These are phyloP conservation scores for Drosophila sechellia DNA, from an alignment of 1,140 invertebrate species.

Conservation along the genomic window DNA sequence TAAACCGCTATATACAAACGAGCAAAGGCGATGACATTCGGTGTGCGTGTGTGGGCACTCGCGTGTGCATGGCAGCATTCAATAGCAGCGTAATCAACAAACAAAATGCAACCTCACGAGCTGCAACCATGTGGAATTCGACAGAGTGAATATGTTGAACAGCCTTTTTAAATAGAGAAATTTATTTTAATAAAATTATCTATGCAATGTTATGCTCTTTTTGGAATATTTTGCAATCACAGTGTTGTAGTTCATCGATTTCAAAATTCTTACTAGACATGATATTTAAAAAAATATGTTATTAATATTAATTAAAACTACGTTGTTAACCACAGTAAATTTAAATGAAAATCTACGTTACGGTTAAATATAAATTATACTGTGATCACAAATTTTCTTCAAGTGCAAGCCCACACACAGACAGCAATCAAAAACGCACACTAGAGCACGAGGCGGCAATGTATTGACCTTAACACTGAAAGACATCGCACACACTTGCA, in stretches of 20 bases:
- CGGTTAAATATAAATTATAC: neutral
- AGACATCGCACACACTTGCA: slow-evolving; percentile 26
- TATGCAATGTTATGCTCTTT: no score
- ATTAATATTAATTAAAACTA: no score
- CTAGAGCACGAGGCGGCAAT: slow-evolving; percentile 51
- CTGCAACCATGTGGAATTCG: slow-evolving; percentile 52
- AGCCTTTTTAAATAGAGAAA: no score
- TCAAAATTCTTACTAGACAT: no score
- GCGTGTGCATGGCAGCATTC: slow-evolving; percentile 54
- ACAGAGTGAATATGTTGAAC: slow-evolving; percentile 4
- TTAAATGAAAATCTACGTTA: no score
- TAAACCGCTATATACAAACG: slow-evolving; percentile 49
- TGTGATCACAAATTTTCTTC: neutral
- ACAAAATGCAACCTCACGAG: slow-evolving; percentile 65
- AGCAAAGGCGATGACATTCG: slow-evolving; percentile 24
- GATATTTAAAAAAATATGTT: neutral
- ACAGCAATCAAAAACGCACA: slow-evolving; percentile 1
- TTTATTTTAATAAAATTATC: no score
- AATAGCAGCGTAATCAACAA: slow-evolving; percentile 75
- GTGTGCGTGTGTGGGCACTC: slow-evolving; percentile 10
- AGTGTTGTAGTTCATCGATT: no score
- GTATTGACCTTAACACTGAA: slow-evolving; percentile 82
- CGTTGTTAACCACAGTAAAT: no score
- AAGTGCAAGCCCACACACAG: slow-evolving; percentile 17
- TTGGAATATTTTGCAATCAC: no score